Conservation (phyloP, 1,140 invertebrate species). For the Oscheius sp. region DNA sequence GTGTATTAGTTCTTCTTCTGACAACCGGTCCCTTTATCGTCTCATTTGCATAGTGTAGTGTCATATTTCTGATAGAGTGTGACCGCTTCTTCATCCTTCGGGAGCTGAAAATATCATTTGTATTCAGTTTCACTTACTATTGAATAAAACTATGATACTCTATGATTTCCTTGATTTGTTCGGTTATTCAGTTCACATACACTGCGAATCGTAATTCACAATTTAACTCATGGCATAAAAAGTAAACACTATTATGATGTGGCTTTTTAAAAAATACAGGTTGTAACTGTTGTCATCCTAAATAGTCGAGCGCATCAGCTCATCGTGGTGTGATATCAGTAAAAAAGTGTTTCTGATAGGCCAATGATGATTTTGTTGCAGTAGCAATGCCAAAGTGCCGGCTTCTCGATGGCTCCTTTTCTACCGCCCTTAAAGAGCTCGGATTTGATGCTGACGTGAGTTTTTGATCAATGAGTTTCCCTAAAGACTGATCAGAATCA, state of each 20-base stretch:
- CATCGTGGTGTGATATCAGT: too few relatives aligned
- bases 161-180: neutral
- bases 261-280: too few relatives aligned
- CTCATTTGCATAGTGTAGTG: neutral
- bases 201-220: too few relatives aligned
- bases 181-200: too few relatives aligned
- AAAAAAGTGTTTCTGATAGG: too few relatives aligned
- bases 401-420: conserved; percentile 19
- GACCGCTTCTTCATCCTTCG: conserved; percentile 1
- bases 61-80: conserved; percentile 3
- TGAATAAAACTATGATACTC: neutral
- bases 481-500: conserved; percentile 16
- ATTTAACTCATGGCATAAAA: too few relatives aligned
- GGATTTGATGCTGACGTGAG: conserved; percentile 22
- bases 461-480: neutral
- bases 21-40: conserved; percentile 17
- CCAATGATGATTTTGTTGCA: too few relatives aligned
- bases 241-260: too few relatives aligned
- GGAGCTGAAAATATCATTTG: too few relatives aligned
- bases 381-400: too few relatives aligned
- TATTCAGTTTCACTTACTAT: conserved; percentile 15
- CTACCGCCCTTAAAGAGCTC: conserved; percentile 1
- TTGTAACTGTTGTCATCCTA: too few relatives aligned
- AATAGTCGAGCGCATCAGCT: too few relatives aligned
- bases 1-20: neutral